Evolutionary conservation across 1,140 invertebrate genomes (phyloP).

Genomic region (Brachionus plicatilis): DNA sequence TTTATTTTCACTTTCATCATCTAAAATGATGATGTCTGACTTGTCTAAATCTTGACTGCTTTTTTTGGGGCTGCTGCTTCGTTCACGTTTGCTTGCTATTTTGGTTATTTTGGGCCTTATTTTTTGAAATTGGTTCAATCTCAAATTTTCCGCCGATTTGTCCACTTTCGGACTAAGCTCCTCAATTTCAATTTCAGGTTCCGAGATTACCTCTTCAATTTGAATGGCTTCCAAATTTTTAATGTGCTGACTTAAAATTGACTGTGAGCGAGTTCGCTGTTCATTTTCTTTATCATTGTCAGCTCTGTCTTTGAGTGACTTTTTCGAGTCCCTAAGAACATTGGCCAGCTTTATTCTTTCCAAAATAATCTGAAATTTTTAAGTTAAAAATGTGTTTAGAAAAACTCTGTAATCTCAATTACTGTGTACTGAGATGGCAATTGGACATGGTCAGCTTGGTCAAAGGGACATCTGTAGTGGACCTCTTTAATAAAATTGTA

Average conservation of each 20-base stretch:
- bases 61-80: background rate
- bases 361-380: background rate
- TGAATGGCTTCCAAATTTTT: background rate
- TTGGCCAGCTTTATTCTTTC: conserved; percentile 23
- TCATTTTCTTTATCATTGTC: background rate
- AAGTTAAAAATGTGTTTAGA: background rate
- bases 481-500: background rate
- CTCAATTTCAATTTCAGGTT: background rate
- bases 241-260: background rate
- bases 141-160: background rate
- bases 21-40: background rate
- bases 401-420: background rate
- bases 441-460: conserved; percentile 16
- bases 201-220: background rate
- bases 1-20: background rate
- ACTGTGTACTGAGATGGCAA: conserved; percentile 30
- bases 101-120: conserved; percentile 6
- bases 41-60: background rate
- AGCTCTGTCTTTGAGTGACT: background rate
- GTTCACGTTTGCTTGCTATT: background rate
- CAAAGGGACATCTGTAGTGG: background rate
- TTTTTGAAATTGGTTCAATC: background rate
- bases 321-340: background rate
- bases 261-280: background rate
- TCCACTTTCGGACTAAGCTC: background rate